phyloP scores from a whole-genome alignment of 2,113 vertebrate genomes.

The Gymnogyps californianus region DNA sequence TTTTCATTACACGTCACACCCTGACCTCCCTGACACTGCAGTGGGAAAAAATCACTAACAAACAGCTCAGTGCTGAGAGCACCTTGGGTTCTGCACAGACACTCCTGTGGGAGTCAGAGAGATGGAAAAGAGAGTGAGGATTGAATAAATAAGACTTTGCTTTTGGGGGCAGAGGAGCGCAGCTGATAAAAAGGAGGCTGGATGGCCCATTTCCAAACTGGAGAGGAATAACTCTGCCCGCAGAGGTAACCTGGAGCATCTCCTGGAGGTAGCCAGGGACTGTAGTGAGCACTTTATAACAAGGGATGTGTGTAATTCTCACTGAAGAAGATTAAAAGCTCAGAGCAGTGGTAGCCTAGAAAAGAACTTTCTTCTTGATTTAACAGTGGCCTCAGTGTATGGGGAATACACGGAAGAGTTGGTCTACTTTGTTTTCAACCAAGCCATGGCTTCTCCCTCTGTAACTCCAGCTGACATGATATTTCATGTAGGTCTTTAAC shows the following conservation, averaged over 20 bases:
- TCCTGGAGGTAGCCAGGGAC: neutral
- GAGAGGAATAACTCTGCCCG: neutral
- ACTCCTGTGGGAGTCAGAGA: rapidly evolving
- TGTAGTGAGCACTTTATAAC: neutral
- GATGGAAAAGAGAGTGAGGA: neutral
- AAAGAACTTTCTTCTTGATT: neutral
- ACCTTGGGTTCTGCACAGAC: neutral
- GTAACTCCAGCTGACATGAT: neutral
- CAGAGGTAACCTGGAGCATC: neutral
- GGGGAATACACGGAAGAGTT: neutral
- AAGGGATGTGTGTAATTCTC: neutral
- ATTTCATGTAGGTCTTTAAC: neutral
- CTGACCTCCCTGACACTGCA: neutral
- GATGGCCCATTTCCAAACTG: neutral
- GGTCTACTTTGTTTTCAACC: neutral
- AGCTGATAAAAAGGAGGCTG: neutral
- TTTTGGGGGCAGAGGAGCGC: neutral
- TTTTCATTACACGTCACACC: rapidly evolving
- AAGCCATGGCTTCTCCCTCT: neutral
- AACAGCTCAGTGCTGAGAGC: neutral
- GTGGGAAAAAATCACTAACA: neutral
- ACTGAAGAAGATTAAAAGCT: neutral
- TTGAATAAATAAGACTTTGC: neutral
- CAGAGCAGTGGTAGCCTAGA: neutral
- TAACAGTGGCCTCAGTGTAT: neutral